Evolutionary conservation across 2,888 invertebrate genomes (phyloP).

Genomic region (Drosophila multiciliata): DNA sequence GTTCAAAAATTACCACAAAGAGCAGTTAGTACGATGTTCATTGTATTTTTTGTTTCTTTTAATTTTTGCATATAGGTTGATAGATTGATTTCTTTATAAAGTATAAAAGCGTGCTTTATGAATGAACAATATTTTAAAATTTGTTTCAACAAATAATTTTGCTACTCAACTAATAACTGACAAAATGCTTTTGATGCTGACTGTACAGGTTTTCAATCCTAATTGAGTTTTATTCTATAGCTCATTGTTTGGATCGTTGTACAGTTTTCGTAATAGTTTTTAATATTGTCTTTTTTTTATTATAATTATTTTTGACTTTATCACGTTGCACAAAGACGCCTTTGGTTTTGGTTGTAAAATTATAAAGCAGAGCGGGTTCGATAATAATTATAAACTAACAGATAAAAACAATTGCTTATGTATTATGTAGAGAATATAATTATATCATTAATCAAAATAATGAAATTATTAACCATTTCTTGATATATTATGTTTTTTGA

Average conservation of each 20-base stretch:
- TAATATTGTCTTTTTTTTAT: slow-evolving; percentile 24
- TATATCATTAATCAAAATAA: slow-evolving; percentile 66
- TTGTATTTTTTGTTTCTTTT: slow-evolving; percentile 35
- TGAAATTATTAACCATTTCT: slow-evolving; percentile 72
- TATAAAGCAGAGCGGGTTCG: slow-evolving; percentile 54
- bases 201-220: slow-evolving; percentile 70
- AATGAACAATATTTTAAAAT: slow-evolving; percentile 67
- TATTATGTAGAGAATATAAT: slow-evolving; percentile 62
- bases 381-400: slow-evolving; percentile 70
- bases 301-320: slow-evolving; percentile 22
- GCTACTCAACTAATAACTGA: slow-evolving; percentile 84
- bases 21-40: slow-evolving; percentile 76
- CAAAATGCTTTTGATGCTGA: slow-evolving; percentile 86
- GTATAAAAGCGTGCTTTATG: slow-evolving; percentile 76
- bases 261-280: slow-evolving; percentile 42
- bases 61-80: slow-evolving; percentile 38
- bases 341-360: slow-evolving; percentile 54
- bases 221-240: slow-evolving; percentile 42
- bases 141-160: slow-evolving; percentile 52
- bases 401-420: slow-evolving; percentile 77
- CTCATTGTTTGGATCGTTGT: slow-evolving; percentile 53
- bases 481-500: slow-evolving; percentile 48
- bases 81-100: slow-evolving; percentile 64
- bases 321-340: slow-evolving; percentile 37
- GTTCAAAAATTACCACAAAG: slow-evolving; percentile 68